phyloP scores from a whole-genome alignment of 2,113 vertebrate species.

The Scolopax mira region DNA sequence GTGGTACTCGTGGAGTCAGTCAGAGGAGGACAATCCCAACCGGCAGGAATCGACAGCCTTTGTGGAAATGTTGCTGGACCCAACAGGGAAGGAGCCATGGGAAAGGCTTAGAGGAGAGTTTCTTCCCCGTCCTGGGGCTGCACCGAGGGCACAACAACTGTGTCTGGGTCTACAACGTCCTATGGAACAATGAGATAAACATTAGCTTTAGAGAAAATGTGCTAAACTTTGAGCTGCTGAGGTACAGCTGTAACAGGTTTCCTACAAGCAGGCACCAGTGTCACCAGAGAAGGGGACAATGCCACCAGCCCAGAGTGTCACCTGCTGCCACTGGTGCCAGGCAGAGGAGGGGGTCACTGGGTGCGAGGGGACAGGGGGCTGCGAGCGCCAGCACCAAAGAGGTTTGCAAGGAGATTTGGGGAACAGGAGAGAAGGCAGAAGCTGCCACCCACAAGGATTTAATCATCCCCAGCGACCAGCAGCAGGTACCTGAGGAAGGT shows the following conservation, averaged over 20 bases:
- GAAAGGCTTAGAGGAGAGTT: not conserved
- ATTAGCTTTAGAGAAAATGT: not conserved
- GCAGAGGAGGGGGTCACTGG: fast-evolving
- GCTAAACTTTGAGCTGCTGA: not conserved
- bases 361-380: fast-evolving
- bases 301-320: fast-evolving
- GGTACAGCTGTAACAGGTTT: not conserved
- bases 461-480: not conserved
- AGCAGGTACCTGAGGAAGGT: not conserved
- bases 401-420: fast-evolving
- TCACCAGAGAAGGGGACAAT: fast-evolving
- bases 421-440: not conserved
- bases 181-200: not conserved
- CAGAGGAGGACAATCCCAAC: not conserved
- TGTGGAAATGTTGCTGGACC: not conserved
- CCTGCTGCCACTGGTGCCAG: not conserved
- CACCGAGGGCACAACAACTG: fast-evolving
- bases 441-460: not conserved
- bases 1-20: not conserved
- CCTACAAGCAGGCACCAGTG: not conserved
- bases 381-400: fast-evolving
- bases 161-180: not conserved
- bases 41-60: not conserved
- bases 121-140: not conserved
- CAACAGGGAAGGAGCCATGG: not conserved